These are phyloP conservation scores for Pterocles gutturalis DNA, from an alignment of 2,113 vertebrate genomes.

Conservation along the genomic window DNA sequence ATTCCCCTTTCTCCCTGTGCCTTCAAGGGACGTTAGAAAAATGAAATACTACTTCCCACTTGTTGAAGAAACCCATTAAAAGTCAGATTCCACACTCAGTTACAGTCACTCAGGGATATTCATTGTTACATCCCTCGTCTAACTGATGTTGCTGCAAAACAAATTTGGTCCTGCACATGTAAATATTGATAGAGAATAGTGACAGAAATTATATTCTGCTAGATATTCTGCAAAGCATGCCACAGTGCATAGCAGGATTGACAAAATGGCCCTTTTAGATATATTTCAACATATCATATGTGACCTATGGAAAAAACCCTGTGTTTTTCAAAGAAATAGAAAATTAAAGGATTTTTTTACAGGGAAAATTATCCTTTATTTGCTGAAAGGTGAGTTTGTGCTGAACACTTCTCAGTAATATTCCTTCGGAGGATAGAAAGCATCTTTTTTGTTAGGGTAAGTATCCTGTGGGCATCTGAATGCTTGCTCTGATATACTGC, in stretches of 20 bases:
- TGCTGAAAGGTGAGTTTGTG: neutral
- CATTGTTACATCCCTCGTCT: neutral
- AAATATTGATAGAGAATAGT: neutral
- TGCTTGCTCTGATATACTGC: neutral
- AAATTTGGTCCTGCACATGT: neutral
- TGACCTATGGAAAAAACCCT: rapidly evolving
- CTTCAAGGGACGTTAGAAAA: neutral
- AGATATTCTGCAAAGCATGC: neutral
- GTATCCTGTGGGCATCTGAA: neutral
- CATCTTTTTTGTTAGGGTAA: neutral
- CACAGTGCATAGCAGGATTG: neutral
- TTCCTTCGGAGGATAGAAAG: neutral
- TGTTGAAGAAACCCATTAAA: neutral
- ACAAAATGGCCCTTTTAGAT: neutral
- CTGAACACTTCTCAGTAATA: neutral
- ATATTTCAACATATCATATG: neutral
- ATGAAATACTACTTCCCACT: neutral
- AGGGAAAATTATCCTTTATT: neutral
- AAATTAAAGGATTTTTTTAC: neutral
- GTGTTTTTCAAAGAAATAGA: neutral
- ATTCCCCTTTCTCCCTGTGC: neutral
- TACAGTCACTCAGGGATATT: neutral
- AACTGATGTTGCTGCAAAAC: neutral
- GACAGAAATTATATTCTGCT: neutral
- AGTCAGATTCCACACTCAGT: neutral